Base-by-base conservation (phyloP, 1,140 invertebrate genomes). In the Bombus waltoni region DNA sequence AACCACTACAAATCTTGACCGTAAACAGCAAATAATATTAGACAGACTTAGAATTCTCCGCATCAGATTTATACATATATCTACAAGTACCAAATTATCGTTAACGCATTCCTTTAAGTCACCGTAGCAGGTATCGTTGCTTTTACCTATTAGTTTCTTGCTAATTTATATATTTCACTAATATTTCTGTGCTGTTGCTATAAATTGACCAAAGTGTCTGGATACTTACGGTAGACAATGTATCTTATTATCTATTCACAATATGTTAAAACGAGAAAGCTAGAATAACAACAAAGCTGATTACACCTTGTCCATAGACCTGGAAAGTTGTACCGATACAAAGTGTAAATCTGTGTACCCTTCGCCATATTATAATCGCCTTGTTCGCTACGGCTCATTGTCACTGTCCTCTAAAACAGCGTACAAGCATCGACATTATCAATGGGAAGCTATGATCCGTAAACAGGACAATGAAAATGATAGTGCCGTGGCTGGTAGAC, bases 391-490 rank as follows among this genome's bases (percentile, higher is more conserved):
- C 10, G 28, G 47, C 25, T 13, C 38, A 32, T 35, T 57, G 57
- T 47, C 35, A 42, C 42, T 62, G 38, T 28, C 8, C 35, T 68
- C 32, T 9, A 38, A 40, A 74, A 65, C 71, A 10, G 53, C 11
- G 8, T n/a, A 13, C 32, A 22, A 65, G 72, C 59, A 74, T 81
- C 80, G 80, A 81, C 70, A 81, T 75, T 75, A 75, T 82, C 71
- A 42, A 75, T 75, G 65, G 40, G 47, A 32, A 65, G 32, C 65
- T 65, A 44, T n/a, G 53, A 82, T 82, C 32, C 57, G 44, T 47
- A 65, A 74, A 65, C 71, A 22, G 81, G 2, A 66, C 57, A 82
- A 65, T 82, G 57, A 62, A 65, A 75, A 65, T 59, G 57, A 75
- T 82, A 75, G 57, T 47, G n/a, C 13, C 18, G 11, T 32, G 11